Evolutionary conservation across 2,888 invertebrate species (phyloP).

Genomic region (Zootermopsis nevadensis): DNA sequence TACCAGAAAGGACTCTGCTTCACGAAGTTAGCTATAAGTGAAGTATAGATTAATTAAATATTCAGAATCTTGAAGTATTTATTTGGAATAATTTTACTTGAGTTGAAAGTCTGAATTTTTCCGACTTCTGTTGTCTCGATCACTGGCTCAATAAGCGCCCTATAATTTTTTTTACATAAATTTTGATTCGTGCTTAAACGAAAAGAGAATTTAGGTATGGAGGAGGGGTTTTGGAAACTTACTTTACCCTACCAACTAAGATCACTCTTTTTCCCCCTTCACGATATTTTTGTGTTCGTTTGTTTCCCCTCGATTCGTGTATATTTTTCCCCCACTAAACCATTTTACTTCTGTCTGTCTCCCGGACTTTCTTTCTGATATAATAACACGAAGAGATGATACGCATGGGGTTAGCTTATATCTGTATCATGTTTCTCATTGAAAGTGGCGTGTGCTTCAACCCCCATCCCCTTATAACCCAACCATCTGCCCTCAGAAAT

Average conservation of each 20-base stretch:
- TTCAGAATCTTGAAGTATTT: too few relatives aligned
- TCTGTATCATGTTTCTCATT: slow-evolving; percentile 46
- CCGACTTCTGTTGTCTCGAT: too few relatives aligned
- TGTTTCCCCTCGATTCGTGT: neutral
- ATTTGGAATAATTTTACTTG: too few relatives aligned
- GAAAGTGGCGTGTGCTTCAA: slow-evolving; percentile 19
- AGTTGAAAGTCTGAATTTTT: too few relatives aligned
- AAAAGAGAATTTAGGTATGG: neutral
- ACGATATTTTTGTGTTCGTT: neutral
- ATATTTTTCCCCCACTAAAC: neutral
- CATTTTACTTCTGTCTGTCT: slow-evolving; percentile 44
- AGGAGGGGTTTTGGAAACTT: neutral
- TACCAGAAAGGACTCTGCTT: too few relatives aligned
- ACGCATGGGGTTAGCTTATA: slow-evolving; percentile 41
- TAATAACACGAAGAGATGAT: slow-evolving; percentile 46
- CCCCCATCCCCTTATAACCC: slow-evolving; percentile 22
- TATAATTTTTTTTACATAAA: neutral
- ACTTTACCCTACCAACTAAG: neutral
- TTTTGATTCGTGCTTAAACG: neutral
- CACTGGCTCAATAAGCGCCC: neutral
- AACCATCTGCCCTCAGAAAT: slow-evolving; percentile 49
- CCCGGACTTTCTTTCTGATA: slow-evolving; percentile 28
- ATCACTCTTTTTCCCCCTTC: neutral
- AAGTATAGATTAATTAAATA: too few relatives aligned
- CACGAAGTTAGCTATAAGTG: too few relatives aligned